phyloP scores from a whole-genome alignment of 2,113 vertebrate genomes.

The Sclerurus mexicanus region DNA sequence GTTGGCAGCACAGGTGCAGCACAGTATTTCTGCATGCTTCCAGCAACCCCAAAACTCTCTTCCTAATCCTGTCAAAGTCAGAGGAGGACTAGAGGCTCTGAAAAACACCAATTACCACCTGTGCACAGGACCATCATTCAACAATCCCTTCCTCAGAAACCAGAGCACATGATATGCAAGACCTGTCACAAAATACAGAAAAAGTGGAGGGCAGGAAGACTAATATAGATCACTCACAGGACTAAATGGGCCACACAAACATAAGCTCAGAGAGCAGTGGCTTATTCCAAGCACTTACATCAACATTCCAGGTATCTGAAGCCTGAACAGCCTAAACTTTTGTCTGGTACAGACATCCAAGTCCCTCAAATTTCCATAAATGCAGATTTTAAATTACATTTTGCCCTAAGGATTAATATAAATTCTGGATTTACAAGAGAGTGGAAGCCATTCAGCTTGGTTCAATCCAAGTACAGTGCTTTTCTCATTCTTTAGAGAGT shows the following conservation, averaged over 20 bases:
- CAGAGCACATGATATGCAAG: accelerated
- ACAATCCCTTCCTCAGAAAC: background rate
- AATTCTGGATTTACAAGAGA: background rate
- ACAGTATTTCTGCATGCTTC: accelerated
- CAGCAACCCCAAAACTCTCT: background rate
- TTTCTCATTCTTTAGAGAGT: background rate
- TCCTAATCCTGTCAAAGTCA: background rate
- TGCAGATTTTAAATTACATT: background rate
- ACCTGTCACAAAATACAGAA: background rate
- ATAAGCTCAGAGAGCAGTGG: background rate
- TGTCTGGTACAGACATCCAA: background rate
- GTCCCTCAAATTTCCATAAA: background rate
- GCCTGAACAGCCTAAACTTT: background rate
- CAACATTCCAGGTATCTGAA: background rate
- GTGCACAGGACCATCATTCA: no score
- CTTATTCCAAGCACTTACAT: background rate
- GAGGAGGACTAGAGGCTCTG: background rate
- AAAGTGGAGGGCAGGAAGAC: background rate
- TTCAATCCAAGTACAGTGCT: background rate
- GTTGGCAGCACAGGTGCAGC: background rate
- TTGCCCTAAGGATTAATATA: background rate
- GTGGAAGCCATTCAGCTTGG: background rate
- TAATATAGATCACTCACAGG: background rate
- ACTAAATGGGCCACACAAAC: background rate
- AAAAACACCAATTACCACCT: background rate